A percentile compares a stretch with the other conserved stretches of the same genome.
Evolutionary conservation across 2,888 invertebrate genomes (phyloP).

Genomic region (Willowsia nigromaculata): DNA sequence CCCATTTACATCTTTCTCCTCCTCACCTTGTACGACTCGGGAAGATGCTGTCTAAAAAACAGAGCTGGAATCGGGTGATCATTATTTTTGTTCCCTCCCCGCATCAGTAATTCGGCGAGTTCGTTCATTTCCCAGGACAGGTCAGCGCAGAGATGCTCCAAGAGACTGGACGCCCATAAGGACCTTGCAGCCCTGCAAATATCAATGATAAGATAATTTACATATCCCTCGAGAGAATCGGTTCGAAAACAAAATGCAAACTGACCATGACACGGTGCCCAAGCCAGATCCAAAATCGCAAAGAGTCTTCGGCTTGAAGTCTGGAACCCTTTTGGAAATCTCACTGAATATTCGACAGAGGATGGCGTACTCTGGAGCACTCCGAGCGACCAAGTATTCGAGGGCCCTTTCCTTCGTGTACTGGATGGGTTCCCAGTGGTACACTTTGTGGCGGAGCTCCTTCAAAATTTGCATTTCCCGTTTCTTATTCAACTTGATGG

Average conservation of each 20-base stretch:
- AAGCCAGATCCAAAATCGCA: constrained; percentile 96
- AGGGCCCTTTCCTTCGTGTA: constrained; percentile 86
- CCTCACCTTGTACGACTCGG: constrained; percentile 83
- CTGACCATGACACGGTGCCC: constrained; percentile 90
- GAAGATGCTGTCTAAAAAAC: constrained; percentile 90
- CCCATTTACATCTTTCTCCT: not conserved
- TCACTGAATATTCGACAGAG: constrained; percentile 87
- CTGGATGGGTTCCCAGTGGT: constrained; percentile 88
- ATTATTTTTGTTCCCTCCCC: constrained; percentile 85
- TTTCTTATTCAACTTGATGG: constrained; percentile 81
- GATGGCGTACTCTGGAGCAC: constrained; percentile 88
- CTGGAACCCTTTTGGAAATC: constrained; percentile 84
- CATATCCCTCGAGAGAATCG: not conserved
- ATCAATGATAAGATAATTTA: not conserved
- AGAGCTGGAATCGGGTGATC: constrained; percentile 84
- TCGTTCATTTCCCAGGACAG: constrained; percentile 90
- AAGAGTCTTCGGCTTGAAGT: constrained; percentile 88
- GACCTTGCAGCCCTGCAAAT: constrained; percentile 85
- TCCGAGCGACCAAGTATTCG: constrained; percentile 87
- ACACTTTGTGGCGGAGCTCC: constrained; percentile 84
- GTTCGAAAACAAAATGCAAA: not conserved
- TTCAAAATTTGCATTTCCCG: constrained; percentile 83
- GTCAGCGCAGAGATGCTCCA: constrained; percentile 93
- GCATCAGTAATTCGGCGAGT: constrained; percentile 86
- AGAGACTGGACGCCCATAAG: constrained; percentile 87